A percentile compares a stretch with the other conserved stretches of the same genome.
Evolutionary conservation across 1,140 invertebrate genomes (phyloP).

Genomic region (Heliconius hewitsoni): DNA sequence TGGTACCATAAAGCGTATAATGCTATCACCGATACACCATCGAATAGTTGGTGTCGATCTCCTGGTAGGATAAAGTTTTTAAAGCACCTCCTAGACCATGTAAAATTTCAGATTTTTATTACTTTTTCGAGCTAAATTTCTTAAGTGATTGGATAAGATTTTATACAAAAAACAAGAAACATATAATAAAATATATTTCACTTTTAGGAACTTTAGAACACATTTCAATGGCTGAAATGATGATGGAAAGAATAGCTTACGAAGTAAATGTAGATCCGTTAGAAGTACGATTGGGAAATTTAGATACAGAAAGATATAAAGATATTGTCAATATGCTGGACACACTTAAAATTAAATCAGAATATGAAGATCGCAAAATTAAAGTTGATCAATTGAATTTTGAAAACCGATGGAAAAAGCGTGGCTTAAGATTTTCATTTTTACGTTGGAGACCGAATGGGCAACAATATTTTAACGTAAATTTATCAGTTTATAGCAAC

Average conservation of each 20-base stretch:
- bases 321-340: conserved; percentile 80
- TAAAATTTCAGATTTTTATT: too few relatives aligned
- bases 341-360: conserved; percentile 81
- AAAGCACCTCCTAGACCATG: too few relatives aligned
- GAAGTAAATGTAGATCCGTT: conserved; percentile 85
- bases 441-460: conserved; percentile 84
- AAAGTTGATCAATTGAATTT: conserved; percentile 84
- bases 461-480: conserved; percentile 82
- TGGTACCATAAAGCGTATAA: conserved; percentile 82
- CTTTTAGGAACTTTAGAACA: conserved; percentile 84
- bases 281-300: conserved; percentile 85
- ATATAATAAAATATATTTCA: not conserved
- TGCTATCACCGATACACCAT: conserved; percentile 83
- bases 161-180: too few relatives aligned
- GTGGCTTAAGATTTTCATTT: conserved; percentile 84
- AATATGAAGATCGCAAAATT: conserved; percentile 82
- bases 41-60: conserved; percentile 83
- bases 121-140: too few relatives aligned
- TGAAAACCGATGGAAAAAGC: conserved; percentile 89
- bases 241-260: conserved; percentile 91
- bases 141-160: not conserved
- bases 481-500: conserved; percentile 86
- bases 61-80: conserved; percentile 81
- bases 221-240: conserved; percentile 86
- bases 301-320: conserved; percentile 67